Evolutionary conservation across 2,113 vertebrate genomes (phyloP).

Genomic region (Sisor rabdophorus): DNA sequence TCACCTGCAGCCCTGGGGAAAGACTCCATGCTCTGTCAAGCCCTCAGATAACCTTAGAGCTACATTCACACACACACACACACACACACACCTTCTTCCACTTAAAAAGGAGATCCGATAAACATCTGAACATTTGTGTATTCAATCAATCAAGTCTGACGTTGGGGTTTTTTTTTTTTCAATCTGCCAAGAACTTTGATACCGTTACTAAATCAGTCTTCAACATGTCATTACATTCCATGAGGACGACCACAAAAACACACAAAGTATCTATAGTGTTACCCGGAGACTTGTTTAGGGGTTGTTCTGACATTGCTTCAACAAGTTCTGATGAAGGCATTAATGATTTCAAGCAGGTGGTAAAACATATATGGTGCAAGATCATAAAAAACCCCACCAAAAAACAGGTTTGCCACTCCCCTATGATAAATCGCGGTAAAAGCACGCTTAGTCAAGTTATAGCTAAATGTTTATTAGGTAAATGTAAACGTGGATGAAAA

Average conservation of each 20-base stretch:
- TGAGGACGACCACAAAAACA: neutral
- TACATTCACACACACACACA: constrained; percentile 18
- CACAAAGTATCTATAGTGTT: neutral
- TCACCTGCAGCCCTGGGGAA: constrained; percentile 62
- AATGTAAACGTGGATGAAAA: neutral
- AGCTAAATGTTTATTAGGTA: constrained; percentile 51
- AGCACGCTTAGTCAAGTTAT: neutral
- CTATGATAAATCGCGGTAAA: constrained; percentile 5
- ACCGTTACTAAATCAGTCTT: neutral
- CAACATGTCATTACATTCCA: constrained; percentile 9
- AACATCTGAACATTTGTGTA: neutral
- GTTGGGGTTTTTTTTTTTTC: neutral
- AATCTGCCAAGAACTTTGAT: constrained; percentile 5
- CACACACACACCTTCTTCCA: constrained; percentile 11
- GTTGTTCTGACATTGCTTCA: constrained; percentile 6
- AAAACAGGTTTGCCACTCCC: constrained; percentile 14
- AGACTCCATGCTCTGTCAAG: constrained; percentile 7
- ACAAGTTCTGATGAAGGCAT: constrained; percentile 19
- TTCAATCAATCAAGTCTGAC: neutral
- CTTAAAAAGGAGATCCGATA: neutral
- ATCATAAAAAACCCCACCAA: neutral
- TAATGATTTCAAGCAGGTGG: constrained; percentile 9
- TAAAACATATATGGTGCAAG: neutral
- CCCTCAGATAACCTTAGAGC: constrained; percentile 31
- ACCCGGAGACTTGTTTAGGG: neutral